Evolutionary conservation across 2,113 vertebrate species (phyloP).

Genomic region (Hippolais icterina): DNA sequence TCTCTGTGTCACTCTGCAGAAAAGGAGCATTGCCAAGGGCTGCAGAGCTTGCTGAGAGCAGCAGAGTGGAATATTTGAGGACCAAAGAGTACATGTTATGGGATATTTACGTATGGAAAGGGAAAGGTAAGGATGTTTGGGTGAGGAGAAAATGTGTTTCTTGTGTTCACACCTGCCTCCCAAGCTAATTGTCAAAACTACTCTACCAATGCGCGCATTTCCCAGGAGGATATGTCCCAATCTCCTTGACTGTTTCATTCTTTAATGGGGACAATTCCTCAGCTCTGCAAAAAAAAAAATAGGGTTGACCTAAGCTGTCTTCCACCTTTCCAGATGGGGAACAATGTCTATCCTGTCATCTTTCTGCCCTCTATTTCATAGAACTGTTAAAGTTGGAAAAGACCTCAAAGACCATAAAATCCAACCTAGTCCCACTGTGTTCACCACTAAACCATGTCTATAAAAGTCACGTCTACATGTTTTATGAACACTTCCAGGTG

Average conservation of each 20-base stretch:
- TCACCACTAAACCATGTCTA: not conserved
- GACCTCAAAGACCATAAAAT: not conserved
- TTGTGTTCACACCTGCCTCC: not conserved
- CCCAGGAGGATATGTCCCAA: not conserved
- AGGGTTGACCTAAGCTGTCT: not conserved
- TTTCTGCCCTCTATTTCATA: not conserved
- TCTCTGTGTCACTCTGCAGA: not conserved
- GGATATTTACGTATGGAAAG: not conserved
- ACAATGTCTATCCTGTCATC: not conserved
- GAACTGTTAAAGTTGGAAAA: not conserved
- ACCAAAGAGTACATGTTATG: accelerated
- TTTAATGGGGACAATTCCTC: not conserved
- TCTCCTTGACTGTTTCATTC: not conserved
- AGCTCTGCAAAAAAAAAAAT: not conserved
- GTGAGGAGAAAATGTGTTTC: not conserved
- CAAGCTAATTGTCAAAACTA: not conserved
- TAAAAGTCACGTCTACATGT: not conserved
- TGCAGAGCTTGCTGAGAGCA: not conserved
- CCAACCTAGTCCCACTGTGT: too few species aligned
- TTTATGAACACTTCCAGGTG: not conserved
- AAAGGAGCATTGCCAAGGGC: accelerated
- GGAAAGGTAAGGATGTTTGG: not conserved
- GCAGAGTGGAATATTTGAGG: not conserved
- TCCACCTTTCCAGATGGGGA: not conserved
- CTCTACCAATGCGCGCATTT: accelerated